Evolutionary conservation across 1,140 invertebrate genomes (phyloP), one percentile per base, ranked within the genome.

Genomic region (Sitophilus oryzae): DNA sequence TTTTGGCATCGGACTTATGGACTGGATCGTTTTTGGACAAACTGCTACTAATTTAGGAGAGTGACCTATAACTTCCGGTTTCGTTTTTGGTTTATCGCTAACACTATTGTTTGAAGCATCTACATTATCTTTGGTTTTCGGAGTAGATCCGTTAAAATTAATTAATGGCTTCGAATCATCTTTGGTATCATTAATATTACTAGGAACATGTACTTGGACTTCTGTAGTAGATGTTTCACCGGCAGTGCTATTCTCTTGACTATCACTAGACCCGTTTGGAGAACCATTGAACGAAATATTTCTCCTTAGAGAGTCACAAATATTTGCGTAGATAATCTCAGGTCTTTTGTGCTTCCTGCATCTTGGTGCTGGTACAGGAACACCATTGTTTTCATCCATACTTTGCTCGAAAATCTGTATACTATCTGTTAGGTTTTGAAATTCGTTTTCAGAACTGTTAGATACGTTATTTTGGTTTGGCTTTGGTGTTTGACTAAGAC

Each of bases 361-460:
- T n/a, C 69, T 42, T 0, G 69, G 69, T 5, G 66, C 66, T n/a
- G 69, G 69, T 40, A 63, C 55, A 1, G 69, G 69, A 9, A 50
- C 41, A 20, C 40, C 52, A n/a, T 20, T 25, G 38, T 62, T 46
- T 45, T 48, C 54, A 14, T 59, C 57, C 3, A 34, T 8, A 49
- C 59, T 61, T 51, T 71, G 65, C 52, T 69, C 69, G 2, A 59
- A 53, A 43, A 71, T 67, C 62, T 70, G 66, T 19, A 70, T 66
- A 48, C 67, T 66, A 43, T 70, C 66, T 8, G 65, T 65, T 11
- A 70, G 45, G 51, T 66, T 59, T 56, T 68, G 49, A 53, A 58
- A 67, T 3, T 52, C 41, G 2, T 3, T 44, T 37, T 36, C 53
- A 9, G 6, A 34, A n/a, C 35, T 49, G n/a, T n/a, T n/a, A n/a